Percentiles rank a stretch among this genome's conserved stretches.
These are phyloP conservation scores for Spilarctia lutea DNA, from an alignment of 2,888 invertebrate species.

Conservation along the genomic window DNA sequence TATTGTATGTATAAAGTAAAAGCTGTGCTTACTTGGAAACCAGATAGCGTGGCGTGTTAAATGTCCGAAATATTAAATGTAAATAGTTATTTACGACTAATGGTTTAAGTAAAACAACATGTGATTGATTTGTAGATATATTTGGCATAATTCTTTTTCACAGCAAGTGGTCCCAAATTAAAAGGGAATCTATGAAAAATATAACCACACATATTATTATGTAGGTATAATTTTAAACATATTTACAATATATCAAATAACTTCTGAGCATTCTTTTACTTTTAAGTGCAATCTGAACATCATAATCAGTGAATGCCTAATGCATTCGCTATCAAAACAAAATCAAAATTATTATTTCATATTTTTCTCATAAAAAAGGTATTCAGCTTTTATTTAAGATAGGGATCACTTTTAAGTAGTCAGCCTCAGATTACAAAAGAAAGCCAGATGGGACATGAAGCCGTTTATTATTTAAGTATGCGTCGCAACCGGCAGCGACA, in stretches of 20 bases:
- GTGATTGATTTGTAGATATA: constrained; percentile 60
- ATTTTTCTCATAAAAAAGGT: not conserved
- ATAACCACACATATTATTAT: constrained; percentile 26
- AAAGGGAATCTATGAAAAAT: constrained; percentile 42
- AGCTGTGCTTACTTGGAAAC: too few relatives aligned
- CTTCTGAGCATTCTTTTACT: constrained; percentile 7
- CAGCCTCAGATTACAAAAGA: too few relatives aligned
- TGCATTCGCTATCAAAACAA: not conserved
- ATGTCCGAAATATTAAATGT: too few relatives aligned
- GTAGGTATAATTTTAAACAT: constrained; percentile 25
- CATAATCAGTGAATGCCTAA: constrained; percentile 20
- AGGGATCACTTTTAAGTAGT: not conserved
- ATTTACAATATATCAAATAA: constrained; percentile 32
- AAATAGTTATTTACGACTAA: not conserved
- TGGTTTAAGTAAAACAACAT: constrained; percentile 29
- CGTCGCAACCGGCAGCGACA: too few relatives aligned
- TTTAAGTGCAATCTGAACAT: constrained; percentile 20
- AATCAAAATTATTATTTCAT: not conserved
- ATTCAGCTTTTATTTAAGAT: not conserved
- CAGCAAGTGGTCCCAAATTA: constrained; percentile 69
- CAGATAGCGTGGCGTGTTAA: too few relatives aligned
- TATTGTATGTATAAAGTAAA: too few relatives aligned
- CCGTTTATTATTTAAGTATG: too few relatives aligned
- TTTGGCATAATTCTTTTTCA: constrained; percentile 67
- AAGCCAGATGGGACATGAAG: too few relatives aligned